phyloP scores from a whole-genome alignment of 2,888 invertebrate species.

The Portevinia maculata region DNA sequence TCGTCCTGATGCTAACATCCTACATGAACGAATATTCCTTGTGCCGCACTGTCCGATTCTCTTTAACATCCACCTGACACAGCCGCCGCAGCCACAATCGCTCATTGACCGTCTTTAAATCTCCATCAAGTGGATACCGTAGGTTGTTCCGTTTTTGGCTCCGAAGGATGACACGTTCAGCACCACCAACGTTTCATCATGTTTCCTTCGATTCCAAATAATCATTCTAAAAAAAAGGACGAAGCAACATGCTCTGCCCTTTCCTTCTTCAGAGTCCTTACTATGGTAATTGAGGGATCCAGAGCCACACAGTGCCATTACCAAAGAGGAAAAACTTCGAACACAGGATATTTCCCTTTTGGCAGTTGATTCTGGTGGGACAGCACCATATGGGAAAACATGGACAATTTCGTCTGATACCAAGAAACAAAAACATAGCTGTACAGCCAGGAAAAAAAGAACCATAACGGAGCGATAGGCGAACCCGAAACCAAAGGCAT shows the following conservation, averaged over 20 bases:
- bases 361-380: slow-evolving; percentile 74
- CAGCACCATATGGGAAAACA: slow-evolving; percentile 73
- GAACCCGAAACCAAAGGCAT: slow-evolving; percentile 55
- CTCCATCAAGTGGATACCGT: slow-evolving; percentile 68
- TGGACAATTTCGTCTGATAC: slow-evolving; percentile 72
- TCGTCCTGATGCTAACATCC: slow-evolving; percentile 48
- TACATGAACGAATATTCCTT: not conserved
- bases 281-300: slow-evolving; percentile 73
- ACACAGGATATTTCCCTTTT: slow-evolving; percentile 71
- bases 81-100: slow-evolving; percentile 36
- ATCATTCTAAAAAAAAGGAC: slow-evolving; percentile 37
- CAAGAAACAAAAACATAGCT: slow-evolving; percentile 71
- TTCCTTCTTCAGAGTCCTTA: slow-evolving; percentile 24
- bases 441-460: slow-evolving; percentile 16
- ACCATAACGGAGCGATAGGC: not conserved
- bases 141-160: slow-evolving; percentile 51
- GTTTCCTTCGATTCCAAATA: slow-evolving; percentile 62
- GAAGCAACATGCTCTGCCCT: slow-evolving; percentile 4
- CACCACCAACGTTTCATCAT: slow-evolving; percentile 41
- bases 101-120: slow-evolving; percentile 69
- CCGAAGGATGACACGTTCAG: slow-evolving; percentile 58
- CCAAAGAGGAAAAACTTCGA: slow-evolving; percentile 59
- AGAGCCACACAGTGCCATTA: slow-evolving; percentile 30
- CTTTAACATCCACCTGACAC: slow-evolving; percentile 42
- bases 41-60: not conserved